Base-by-base conservation (phyloP, 2,888 invertebrate species). In the Quadroppia sp. region DNA sequence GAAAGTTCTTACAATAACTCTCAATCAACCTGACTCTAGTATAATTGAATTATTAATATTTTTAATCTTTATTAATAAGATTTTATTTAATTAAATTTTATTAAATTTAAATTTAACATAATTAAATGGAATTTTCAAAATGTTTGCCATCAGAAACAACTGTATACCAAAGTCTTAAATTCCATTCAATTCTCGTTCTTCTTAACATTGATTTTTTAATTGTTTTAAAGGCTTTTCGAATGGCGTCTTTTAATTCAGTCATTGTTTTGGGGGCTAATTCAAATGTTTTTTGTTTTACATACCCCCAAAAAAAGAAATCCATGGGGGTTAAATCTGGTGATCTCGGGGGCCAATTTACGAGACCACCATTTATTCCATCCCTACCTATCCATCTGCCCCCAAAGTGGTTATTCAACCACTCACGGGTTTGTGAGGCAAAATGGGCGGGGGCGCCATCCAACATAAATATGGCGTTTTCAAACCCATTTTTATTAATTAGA, bases 281-380 rank as follows among this genome's bases (percentile, higher is more conserved):
- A 45, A 15, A 45, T 7, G 45, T 6, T 36, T 36, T 36, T 3
- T 20, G 3, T 20, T 50, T 50, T 20, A 50, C 15, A 50, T 50
- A 50, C 4, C 72, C 59, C 72, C 72, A 72, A 20, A 72, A 13
- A n/a, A 36, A 53, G 50, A 72, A 72, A n/a, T 56, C 72, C 30
- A 72, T 0, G 4, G 72, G 56, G 2, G 72, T 59, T 2, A 72
- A 17, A 30, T 48, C 71, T 50, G 71, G 36, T 6, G 40, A 40
- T 36, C 72, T 30, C 20, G 72, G 59, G 6, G 72, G 72, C 72
- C 61, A 59, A 32, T 72, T 56, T n/a, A n/a, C 32, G 13, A 30
- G 36, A 71, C 71, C 72, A 6, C 20, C 13, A 13, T 20, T 40
- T n/a, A 15, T 20, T 23, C 72, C 72, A 30, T 36, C 20, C n/a